These are phyloP conservation scores for Zapus hudsonius DNA, from an alignment of 2,113 vertebrate genomes.

Conservation along the genomic window DNA sequence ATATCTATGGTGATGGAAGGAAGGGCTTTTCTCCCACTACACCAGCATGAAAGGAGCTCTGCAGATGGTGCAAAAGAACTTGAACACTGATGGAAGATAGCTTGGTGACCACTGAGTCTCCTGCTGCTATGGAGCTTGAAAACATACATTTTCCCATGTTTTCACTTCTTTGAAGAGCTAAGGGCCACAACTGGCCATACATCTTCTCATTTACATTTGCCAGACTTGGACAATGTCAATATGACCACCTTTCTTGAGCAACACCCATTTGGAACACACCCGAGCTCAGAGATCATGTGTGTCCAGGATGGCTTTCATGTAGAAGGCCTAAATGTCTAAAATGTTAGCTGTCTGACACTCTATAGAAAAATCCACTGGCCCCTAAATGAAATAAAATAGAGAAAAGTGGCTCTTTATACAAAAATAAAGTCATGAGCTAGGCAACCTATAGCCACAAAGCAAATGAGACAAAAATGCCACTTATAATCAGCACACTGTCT, in stretches of 20 bases:
- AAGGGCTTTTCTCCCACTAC: background rate
- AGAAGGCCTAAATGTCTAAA: background rate
- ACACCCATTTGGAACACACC: background rate
- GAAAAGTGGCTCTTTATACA: background rate
- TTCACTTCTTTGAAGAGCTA: background rate
- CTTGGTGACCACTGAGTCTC: background rate
- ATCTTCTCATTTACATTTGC: background rate
- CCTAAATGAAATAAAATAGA: background rate
- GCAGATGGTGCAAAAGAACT: background rate
- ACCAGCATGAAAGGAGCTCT: background rate
- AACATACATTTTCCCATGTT: background rate
- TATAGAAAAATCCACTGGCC: background rate
- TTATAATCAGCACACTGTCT: background rate
- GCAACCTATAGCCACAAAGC: constrained; percentile 6
- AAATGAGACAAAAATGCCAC: background rate
- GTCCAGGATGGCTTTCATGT: background rate
- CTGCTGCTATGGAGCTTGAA: background rate
- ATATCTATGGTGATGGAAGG: background rate
- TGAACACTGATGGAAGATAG: background rate
- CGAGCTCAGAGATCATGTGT: background rate
- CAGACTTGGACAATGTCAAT: background rate
- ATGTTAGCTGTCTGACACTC: background rate
- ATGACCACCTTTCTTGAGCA: background rate
- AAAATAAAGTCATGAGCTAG: background rate
- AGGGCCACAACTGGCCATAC: background rate